A percentile compares a stretch with the other conserved stretches of the same genome.
phyloP scores from a whole-genome alignment of 2,888 invertebrate species.

The Mellilla xanthometata region DNA sequence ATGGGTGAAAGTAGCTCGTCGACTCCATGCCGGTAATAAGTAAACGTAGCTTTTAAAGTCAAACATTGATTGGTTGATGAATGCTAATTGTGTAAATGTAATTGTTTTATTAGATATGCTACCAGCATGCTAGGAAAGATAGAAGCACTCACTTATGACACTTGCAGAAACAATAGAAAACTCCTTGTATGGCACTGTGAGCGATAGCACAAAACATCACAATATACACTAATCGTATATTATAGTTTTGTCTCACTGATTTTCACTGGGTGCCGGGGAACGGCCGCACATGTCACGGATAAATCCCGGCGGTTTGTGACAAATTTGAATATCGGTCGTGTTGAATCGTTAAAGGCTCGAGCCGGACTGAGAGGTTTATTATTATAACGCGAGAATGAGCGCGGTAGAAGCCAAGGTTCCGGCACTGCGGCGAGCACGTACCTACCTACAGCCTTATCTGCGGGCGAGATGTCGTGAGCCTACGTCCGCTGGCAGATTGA shows the following conservation, averaged over 20 bases:
- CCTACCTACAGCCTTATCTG: conserved; percentile 57
- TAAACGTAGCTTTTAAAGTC: neutral
- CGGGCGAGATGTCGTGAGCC: conserved; percentile 57
- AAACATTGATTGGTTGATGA: conserved; percentile 1
- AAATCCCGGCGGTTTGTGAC: conserved; percentile 45
- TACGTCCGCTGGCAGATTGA: conserved; percentile 34
- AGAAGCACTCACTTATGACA: conserved; percentile 56
- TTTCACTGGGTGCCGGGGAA: conserved; percentile 34
- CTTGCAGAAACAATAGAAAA: conserved; percentile 44
- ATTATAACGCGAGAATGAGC: conserved; percentile 75
- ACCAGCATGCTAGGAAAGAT: neutral
- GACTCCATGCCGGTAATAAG: no score
- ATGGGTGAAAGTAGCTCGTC: no score
- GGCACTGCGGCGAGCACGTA: conserved; percentile 54
- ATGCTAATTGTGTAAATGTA: no score
- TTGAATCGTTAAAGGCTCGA: conserved; percentile 70
- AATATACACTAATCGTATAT: conserved; percentile 65
- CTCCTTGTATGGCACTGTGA: conserved; percentile 67
- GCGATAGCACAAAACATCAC: conserved; percentile 75
- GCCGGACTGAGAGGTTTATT: conserved; percentile 77
- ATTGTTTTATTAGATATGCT: no score
- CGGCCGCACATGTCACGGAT: conserved; percentile 34
- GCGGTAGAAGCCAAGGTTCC: conserved; percentile 71
- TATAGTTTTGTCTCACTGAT: conserved; percentile 56
- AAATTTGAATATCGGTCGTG: conserved; percentile 66